Evolutionary conservation across 2,888 invertebrate genomes (phyloP).

Genomic region (Zelleria hepariella): DNA sequence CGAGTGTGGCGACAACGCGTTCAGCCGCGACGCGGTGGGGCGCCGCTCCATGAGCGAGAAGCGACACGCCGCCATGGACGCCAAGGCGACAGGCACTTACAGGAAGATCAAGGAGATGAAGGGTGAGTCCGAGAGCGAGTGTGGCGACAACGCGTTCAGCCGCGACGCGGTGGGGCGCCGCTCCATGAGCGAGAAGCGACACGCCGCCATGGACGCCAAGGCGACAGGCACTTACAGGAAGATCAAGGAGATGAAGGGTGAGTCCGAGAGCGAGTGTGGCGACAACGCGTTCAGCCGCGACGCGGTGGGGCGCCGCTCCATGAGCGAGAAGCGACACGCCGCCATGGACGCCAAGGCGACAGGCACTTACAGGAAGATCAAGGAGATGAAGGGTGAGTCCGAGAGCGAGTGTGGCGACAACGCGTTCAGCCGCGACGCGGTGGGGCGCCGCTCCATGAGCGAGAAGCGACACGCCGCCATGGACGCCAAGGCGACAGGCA

Average conservation of each 20-base stretch:
- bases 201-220: conserved; percentile 95
- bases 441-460: too few species aligned
- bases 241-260: conserved; percentile 47
- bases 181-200: conserved; percentile 98
- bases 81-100: not conserved
- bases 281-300: too few species aligned
- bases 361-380: conserved; percentile 88
- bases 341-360: conserved; percentile 94
- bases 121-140: conserved; percentile 26
- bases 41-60: not conserved
- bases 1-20: too few species aligned
- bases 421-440: not conserved
- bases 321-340: conserved; percentile 98
- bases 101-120: not conserved
- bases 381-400: conserved; percentile 46
- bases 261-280: too few species aligned
- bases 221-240: conserved; percentile 94
- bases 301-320: conserved; percentile 92
- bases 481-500: not conserved
- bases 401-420: too few species aligned
- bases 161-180: conserved; percentile 96
- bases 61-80: not conserved
- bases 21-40: not conserved
- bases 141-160: conserved; percentile 68
- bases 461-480: not conserved